Evolutionary conservation across 2,797 vertebrate species (phyloP).

Genomic region (Pantherophis alleghaniensis): DNA sequence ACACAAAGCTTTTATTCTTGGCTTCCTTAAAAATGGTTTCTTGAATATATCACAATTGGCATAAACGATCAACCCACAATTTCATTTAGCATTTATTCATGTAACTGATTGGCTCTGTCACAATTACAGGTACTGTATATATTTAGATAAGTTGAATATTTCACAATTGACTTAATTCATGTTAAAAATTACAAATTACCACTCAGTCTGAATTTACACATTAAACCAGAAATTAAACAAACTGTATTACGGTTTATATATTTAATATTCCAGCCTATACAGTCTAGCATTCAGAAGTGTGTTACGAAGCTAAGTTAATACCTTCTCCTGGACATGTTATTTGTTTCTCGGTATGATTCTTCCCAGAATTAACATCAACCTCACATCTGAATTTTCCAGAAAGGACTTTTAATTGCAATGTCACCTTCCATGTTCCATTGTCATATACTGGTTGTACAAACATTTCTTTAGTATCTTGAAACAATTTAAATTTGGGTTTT

Average conservation of each 20-base stretch:
- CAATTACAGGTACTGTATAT: background rate
- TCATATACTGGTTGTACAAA: background rate
- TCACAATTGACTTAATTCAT: background rate
- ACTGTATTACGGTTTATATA: background rate
- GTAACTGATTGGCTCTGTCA: background rate
- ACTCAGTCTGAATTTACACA: background rate
- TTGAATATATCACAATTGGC: background rate
- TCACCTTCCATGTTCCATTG: background rate
- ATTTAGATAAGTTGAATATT: background rate
- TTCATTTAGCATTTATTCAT: background rate
- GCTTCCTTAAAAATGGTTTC: background rate
- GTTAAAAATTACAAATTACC: background rate
- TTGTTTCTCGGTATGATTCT: slow-evolving; percentile 24
- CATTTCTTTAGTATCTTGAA: background rate
- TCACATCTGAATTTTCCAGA: slow-evolving; percentile 34
- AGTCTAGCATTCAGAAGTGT: background rate
- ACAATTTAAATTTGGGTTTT: background rate
- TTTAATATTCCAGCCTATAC: background rate
- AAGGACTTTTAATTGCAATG: rapidly evolving
- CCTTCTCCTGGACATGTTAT: slow-evolving; percentile 47
- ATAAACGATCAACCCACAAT: background rate
- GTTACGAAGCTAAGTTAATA: background rate
- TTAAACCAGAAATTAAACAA: background rate
- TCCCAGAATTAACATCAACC: background rate
- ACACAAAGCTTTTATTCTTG: background rate